Evolutionary conservation across 2,113 vertebrate genomes (phyloP).

Genomic region (Scomber japonicus): DNA sequence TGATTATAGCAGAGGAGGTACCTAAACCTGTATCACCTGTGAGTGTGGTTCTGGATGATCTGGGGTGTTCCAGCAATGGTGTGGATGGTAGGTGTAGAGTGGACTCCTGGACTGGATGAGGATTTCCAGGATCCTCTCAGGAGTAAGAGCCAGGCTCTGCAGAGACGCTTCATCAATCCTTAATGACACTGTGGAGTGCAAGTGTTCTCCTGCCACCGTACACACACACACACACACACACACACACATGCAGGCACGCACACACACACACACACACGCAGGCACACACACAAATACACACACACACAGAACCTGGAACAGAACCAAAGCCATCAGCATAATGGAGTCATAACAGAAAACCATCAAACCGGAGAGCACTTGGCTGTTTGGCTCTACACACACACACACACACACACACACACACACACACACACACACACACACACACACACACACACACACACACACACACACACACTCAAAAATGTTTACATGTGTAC

Average conservation of each 20-base stretch:
- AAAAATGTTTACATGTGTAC: too few species aligned
- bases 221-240: too few species aligned
- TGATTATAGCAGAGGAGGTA: too few species aligned
- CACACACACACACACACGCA: neutral
- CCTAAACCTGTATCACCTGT: too few species aligned
- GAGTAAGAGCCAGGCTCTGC: conserved; percentile 19
- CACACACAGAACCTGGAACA: conserved; percentile 67
- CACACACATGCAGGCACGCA: too few species aligned
- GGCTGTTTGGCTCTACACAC: conserved; percentile 38
- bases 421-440: too few species aligned
- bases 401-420: neutral
- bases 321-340: conserved; percentile 80
- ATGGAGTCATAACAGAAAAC: conserved; percentile 74
- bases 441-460: too few species aligned
- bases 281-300: conserved; percentile 14
- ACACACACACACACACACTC: too few species aligned
- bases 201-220: conserved; percentile 30
- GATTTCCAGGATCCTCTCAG: conserved; percentile 12
- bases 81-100: neutral
- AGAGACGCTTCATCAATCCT: conserved; percentile 21
- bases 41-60: too few species aligned
- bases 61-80: too few species aligned
- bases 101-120: conserved; percentile 1
- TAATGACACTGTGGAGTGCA: conserved; percentile 25
- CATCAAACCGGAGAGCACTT: conserved; percentile 68